Evolutionary conservation across 1,140 invertebrate species (phyloP).

Genomic region (Zaprionus taronus): DNA sequence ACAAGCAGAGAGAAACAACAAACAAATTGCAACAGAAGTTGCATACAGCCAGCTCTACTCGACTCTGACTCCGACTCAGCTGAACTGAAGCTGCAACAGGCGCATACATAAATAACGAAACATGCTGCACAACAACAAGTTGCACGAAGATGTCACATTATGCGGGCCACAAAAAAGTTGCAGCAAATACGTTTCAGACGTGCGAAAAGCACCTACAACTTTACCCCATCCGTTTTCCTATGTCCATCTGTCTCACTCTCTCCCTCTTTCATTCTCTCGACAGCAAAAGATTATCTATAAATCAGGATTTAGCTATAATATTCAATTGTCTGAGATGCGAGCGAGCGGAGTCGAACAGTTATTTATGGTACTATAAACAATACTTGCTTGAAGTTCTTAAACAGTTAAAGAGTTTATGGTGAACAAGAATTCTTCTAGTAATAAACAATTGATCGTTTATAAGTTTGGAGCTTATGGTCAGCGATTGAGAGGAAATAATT

Average conservation of each 20-base stretch:
- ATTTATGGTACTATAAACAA: not conserved
- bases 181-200: slow-evolving; percentile 63
- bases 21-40: slow-evolving; percentile 73
- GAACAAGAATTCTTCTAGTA: not conserved
- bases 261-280: not conserved
- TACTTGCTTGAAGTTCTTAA: not conserved
- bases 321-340: not conserved
- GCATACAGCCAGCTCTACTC: slow-evolving; percentile 41
- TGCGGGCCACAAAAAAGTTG: slow-evolving; percentile 62
- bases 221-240: not conserved
- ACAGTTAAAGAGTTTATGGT: not conserved
- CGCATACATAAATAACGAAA: slow-evolving; percentile 79
- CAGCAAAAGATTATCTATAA: slow-evolving; percentile 7
- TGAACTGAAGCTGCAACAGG: slow-evolving; percentile 65
- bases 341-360: not conserved
- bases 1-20: slow-evolving; percentile 37
- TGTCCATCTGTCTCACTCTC: not conserved
- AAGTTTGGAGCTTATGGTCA: too few relatives aligned
- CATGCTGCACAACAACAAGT: slow-evolving; percentile 64
- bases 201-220: slow-evolving; percentile 57
- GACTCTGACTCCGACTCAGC: slow-evolving; percentile 38
- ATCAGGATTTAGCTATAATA: slow-evolving; percentile 6
- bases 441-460: too few relatives aligned
- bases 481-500: too few relatives aligned
- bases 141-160: slow-evolving; percentile 74